A percentile compares a stretch with the other conserved stretches of the same genome.
Evolutionary conservation across 1,140 invertebrate genomes (phyloP).

Genomic region (Teleopsis dalmanni): DNA sequence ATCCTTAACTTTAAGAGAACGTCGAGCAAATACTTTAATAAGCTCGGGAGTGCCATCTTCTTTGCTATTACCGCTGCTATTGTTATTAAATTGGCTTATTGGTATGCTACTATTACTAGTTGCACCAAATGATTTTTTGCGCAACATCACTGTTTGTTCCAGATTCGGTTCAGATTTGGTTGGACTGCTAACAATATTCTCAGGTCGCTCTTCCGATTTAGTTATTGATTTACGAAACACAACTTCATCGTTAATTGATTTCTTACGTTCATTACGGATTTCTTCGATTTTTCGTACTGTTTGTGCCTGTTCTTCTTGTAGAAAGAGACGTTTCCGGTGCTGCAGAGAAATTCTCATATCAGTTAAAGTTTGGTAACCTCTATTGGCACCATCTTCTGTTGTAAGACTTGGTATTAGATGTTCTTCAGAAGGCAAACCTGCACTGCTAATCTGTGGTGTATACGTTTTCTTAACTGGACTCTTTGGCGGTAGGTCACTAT

Average conservation of each 20-base stretch:
- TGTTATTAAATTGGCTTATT: slow-evolving; percentile 9
- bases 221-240: slow-evolving; percentile 14
- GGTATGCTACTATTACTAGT: not conserved
- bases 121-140: slow-evolving; percentile 48
- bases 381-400: slow-evolving; percentile 9
- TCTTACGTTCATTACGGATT: slow-evolving; percentile 24
- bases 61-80: slow-evolving; percentile 15
- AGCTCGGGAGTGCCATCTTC: slow-evolving; percentile 66
- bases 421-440: slow-evolving; percentile 10
- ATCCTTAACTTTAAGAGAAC: slow-evolving; percentile 68
- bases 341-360: slow-evolving; percentile 24
- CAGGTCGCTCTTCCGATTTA: slow-evolving; percentile 15
- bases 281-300: slow-evolving; percentile 26
- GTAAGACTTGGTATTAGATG: slow-evolving; percentile 9
- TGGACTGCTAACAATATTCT: not conserved
- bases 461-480: slow-evolving; percentile 20
- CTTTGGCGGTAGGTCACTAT: slow-evolving; percentile 13
- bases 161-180: not conserved
- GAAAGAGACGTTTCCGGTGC: slow-evolving; percentile 33
- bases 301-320: slow-evolving; percentile 28
- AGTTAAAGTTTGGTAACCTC: not conserved
- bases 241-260: slow-evolving; percentile 25
- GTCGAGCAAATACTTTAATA: slow-evolving; percentile 69
- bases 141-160: slow-evolving; percentile 44
- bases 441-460: slow-evolving; percentile 10